phyloP scores from a whole-genome alignment of 1,140 invertebrate species.

The Drosophila truncata region DNA sequence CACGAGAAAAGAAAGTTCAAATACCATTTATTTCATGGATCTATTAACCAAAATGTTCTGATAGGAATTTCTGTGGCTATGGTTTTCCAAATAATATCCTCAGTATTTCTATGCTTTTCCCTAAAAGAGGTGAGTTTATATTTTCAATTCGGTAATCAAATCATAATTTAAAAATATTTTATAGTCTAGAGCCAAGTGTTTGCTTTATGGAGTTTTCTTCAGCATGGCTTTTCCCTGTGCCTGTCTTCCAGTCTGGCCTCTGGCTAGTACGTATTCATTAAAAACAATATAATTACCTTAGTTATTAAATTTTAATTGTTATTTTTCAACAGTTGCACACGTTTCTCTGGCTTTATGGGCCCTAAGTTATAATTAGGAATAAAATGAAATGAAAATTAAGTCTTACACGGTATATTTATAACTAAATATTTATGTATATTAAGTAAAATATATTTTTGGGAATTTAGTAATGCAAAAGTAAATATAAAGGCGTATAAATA shows the following conservation, averaged over 20 bases:
- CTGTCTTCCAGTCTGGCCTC: slow-evolving; percentile 29
- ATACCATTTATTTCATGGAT: slow-evolving; percentile 15
- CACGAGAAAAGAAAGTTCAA: slow-evolving; percentile 10
- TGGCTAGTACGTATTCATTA: slow-evolving; percentile 1
- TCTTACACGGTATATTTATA: neutral
- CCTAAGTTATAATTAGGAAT: slow-evolving; percentile 13
- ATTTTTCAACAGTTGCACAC: neutral
- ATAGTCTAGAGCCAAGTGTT: neutral
- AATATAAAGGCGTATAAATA: no score
- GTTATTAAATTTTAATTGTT: no score
- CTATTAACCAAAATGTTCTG: slow-evolving; percentile 8
- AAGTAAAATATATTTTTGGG: neutral
- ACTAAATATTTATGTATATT: neutral
- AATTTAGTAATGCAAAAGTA: neutral
- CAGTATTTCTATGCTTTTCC: neutral
- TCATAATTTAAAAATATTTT: neutral
- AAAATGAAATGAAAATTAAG: neutral
- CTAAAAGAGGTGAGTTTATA: slow-evolving; percentile 4
- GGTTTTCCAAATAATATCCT: slow-evolving; percentile 12
- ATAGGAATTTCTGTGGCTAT: slow-evolving; percentile 17
- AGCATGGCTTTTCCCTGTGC: slow-evolving; percentile 11
- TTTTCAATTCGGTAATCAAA: neutral
- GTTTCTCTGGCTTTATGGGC: neutral
- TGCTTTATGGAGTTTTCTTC: slow-evolving; percentile 5
- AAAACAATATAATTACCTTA: no score